A percentile compares a stretch with the other conserved stretches of the same genome.
These are phyloP conservation scores for Rhorus exstirpatorius DNA, from an alignment of 2,888 invertebrate species.

Conservation along the genomic window DNA sequence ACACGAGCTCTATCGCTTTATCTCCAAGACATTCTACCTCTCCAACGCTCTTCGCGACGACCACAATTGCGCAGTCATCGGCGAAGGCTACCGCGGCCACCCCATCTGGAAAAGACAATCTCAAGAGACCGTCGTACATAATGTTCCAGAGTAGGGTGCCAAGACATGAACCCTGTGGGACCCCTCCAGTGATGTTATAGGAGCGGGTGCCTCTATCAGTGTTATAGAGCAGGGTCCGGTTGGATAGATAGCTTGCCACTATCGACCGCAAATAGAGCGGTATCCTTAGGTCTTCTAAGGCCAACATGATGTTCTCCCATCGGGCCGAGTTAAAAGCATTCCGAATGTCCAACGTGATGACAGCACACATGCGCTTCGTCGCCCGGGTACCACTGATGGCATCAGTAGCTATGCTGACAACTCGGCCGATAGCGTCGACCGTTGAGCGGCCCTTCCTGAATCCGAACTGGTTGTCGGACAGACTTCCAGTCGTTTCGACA, in stretches of 20 bases:
- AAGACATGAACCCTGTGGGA: conserved; percentile 42
- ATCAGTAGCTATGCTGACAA: not conserved
- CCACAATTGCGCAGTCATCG: not conserved
- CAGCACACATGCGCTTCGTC: conserved; percentile 15
- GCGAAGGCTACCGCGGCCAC: conserved; percentile 20
- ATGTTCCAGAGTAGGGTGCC: conserved; percentile 53
- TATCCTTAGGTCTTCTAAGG: not conserved
- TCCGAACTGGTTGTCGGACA: conserved; percentile 27
- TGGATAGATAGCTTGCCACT: conserved; percentile 27
- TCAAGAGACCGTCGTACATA: conserved; percentile 49
- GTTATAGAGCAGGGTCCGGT: conserved; percentile 25
- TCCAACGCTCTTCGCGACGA: conserved; percentile 7
- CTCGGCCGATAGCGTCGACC: conserved; percentile 30
- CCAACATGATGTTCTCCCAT: conserved; percentile 10
- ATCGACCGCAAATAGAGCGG: not conserved
- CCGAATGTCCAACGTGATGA: conserved; percentile 16
- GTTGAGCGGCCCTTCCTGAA: conserved; percentile 46
- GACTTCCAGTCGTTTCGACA: not conserved
- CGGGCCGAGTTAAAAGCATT: conserved; percentile 17
- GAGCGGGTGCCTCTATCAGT: conserved; percentile 18
- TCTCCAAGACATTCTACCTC: conserved; percentile 12
- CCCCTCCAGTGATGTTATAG: conserved; percentile 26
- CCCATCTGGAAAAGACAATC: not conserved
- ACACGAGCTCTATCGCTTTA: not conserved
- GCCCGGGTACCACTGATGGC: not conserved